phyloP scores from a whole-genome alignment of 2,113 vertebrate species.

The Pseudopodoces humilis region DNA sequence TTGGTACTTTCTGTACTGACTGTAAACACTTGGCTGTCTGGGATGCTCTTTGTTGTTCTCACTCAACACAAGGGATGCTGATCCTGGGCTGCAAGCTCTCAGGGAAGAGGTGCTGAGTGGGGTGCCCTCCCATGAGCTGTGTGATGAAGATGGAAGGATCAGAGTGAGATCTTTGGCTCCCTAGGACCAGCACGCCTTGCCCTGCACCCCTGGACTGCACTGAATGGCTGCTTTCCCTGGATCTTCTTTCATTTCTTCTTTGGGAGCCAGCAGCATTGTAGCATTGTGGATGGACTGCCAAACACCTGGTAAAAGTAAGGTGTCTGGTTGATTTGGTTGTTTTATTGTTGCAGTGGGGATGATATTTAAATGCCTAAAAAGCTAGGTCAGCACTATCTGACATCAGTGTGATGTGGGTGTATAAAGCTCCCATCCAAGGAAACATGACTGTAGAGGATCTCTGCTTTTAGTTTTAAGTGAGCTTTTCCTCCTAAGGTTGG shows the following conservation, averaged over 20 bases:
- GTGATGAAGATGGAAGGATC: rapidly evolving
- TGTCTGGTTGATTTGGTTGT: background rate
- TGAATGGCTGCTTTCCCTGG: background rate
- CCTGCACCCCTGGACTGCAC: background rate
- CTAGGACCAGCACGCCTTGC: background rate
- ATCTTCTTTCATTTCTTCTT: background rate
- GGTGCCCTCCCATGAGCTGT: background rate
- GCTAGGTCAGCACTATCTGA: background rate
- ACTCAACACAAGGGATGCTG: background rate
- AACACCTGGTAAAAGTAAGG: background rate
- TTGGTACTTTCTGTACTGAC: background rate
- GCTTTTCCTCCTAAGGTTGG: background rate
- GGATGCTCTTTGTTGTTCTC: background rate
- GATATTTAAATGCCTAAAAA: slow-evolving; percentile 28
- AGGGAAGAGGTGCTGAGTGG: background rate
- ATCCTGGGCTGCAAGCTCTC: background rate
- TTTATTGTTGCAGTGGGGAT: background rate
- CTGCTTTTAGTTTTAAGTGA: background rate
- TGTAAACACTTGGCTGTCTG: background rate
- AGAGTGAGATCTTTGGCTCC: background rate
- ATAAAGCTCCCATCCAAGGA: background rate
- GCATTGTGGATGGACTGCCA: background rate
- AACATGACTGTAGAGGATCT: background rate
- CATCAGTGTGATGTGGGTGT: background rate
- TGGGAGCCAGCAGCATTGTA: background rate